phyloP scores from a whole-genome alignment of 2,797 vertebrate species.

The Melanitta fusca region DNA sequence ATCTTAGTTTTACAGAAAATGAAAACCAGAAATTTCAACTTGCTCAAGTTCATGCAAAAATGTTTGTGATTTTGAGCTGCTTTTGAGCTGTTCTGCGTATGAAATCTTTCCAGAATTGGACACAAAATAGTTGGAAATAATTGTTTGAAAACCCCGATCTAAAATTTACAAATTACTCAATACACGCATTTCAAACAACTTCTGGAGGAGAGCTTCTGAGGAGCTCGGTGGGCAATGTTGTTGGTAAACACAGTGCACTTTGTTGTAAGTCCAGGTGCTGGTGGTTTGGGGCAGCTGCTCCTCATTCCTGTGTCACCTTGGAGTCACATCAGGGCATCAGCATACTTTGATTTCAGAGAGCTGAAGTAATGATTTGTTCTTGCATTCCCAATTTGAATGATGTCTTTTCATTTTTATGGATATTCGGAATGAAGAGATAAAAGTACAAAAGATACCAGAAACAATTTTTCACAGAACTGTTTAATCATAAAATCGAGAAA shows the following conservation, averaged over 20 bases:
- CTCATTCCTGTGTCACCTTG: rapidly evolving
- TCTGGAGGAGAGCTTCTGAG: neutral
- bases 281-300: neutral
- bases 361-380: neutral
- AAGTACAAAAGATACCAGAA: constrained; percentile 35
- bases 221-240: rapidly evolving
- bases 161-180: neutral
- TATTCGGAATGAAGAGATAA: constrained; percentile 33
- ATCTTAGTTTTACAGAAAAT: neutral
- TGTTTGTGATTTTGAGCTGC: neutral
- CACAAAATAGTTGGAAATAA: neutral
- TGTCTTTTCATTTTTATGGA: neutral
- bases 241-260: rapidly evolving
- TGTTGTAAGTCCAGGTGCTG: neutral
- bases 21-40: neutral
- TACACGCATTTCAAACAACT: neutral
- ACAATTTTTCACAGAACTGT: constrained; percentile 43
- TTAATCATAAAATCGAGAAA: constrained; percentile 51
- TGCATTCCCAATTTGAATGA: neutral
- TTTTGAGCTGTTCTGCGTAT: neutral
- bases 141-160: neutral
- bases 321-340: neutral
- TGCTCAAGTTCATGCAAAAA: neutral
- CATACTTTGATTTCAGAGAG: neutral
- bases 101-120: neutral